Base-by-base conservation (phyloP, 2,113 vertebrate genomes). In the Lanius ludovicianus region DNA sequence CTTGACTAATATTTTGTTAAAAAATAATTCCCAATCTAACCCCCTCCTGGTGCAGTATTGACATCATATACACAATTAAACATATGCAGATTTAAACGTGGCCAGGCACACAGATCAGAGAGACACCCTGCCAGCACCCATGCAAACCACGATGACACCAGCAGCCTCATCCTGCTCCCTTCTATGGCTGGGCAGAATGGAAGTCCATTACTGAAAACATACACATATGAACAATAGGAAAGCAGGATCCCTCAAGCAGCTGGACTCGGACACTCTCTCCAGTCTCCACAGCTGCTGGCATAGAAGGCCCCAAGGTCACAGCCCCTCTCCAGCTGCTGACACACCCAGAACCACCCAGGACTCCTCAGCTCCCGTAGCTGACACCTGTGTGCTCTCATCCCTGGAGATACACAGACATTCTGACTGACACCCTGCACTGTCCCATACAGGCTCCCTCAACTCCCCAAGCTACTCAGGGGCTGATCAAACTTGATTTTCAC, bases 51-150 rank as follows among this genome's bases (percentile, higher is more conserved):
- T 25, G 15, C 11, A 83, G 31, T 50, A 46, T 17, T 35, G 27
- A 33, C 11, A 30, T 25, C 31, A 25, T 35, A 18, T 18, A 23
- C 9, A 11, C 4, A 27, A 14, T 42, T 19, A 33, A 44, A 65
- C 9, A 46, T 6, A n/a, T 3, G 10, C n/a, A n/a, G 7, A 11
- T 13, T 17, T 27, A 25, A 15, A 64, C 0, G 1, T 75, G 19
- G 10, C 33, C 3, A 5, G 37, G 17, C 15, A 31, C 65, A 57
- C 7, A 39, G 18, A 42, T 55, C 39, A 63, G 7, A 62, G 20
- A 60, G 20, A 47, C 16, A 27, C 7, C 3, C 8, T 59, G 24
- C 27, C 33, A 80, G 28, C 30, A 55, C 3, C 21, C 13, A 15
- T 7, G 21, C 24, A 60, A 42, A 55, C 18, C 30, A 8, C 42